Conservation (phyloP, 2,888 invertebrate species). For the Epirrhoe tristata region DNA sequence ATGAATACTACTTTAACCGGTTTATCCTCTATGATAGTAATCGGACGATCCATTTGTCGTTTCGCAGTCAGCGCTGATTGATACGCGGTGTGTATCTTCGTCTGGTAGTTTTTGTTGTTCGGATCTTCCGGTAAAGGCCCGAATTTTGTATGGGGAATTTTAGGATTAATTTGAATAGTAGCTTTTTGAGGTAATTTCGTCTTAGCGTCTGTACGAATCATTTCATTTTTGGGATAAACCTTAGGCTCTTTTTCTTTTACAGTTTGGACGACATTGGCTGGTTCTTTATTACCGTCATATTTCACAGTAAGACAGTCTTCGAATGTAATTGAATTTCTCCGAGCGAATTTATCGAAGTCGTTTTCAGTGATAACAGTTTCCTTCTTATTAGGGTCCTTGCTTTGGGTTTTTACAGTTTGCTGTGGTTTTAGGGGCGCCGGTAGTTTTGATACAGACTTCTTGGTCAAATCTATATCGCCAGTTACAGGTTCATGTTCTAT, state of each 20-base stretch:
- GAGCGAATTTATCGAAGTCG: slow-evolving; percentile 79
- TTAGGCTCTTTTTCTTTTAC: slow-evolving; percentile 68
- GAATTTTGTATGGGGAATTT: slow-evolving; percentile 53
- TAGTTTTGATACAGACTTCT: slow-evolving; percentile 45
- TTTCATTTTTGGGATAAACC: slow-evolving; percentile 62
- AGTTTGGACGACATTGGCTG: slow-evolving; percentile 67
- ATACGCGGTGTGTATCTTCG: slow-evolving; percentile 76
- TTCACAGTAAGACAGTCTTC: slow-evolving; percentile 74
- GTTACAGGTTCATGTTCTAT: slow-evolving; percentile 64
- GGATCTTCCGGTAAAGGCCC: slow-evolving; percentile 55
- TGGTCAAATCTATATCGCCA: slow-evolving; percentile 55
- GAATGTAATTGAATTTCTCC: slow-evolving; percentile 75
- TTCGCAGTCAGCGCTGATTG: slow-evolving; percentile 74
- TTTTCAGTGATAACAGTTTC: slow-evolving; percentile 77
- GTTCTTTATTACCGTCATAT: slow-evolving; percentile 66
- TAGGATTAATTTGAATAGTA: slow-evolving; percentile 52
- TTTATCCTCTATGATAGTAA: slow-evolving; percentile 78
- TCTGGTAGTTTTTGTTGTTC: slow-evolving; percentile 67
- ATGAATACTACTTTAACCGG: slow-evolving; percentile 79
- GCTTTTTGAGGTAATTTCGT: slow-evolving; percentile 58
- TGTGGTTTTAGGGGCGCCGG: slow-evolving; percentile 37
- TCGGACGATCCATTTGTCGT: slow-evolving; percentile 67
- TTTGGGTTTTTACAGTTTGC: slow-evolving; percentile 35
- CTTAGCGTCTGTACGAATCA: slow-evolving; percentile 59
- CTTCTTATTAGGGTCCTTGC: slow-evolving; percentile 55